A percentile compares a stretch with the other conserved stretches of the same genome.
Conservation (phyloP, 2,797 vertebrate species). For the Rhinophrynus dorsalis region DNA sequence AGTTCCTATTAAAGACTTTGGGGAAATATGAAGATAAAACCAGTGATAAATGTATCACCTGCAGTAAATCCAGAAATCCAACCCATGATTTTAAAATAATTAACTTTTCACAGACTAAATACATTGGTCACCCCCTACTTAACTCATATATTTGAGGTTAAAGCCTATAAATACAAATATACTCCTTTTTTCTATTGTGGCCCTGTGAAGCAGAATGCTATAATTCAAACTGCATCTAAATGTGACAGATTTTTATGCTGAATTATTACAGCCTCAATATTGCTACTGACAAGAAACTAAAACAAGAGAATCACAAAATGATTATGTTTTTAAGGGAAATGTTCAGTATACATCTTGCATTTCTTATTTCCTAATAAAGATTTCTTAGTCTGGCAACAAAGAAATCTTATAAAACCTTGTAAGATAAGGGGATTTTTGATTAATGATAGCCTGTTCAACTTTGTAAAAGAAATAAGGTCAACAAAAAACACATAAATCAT, state of each 20-base stretch:
- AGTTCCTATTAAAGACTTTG: no score
- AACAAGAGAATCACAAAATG: conserved; percentile 3
- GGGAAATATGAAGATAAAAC: no score
- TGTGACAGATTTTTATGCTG: background rate
- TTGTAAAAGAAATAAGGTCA: conserved; percentile 37
- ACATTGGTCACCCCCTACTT: no score
- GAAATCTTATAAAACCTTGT: conserved; percentile 19
- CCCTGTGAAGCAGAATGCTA: background rate
- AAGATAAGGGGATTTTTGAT: conserved; percentile 13
- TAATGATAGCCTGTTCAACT: conserved; percentile 26
- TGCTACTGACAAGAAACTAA: background rate
- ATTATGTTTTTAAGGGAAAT: background rate
- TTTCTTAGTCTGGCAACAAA: background rate
- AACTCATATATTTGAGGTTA: no score
- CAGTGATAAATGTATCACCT: no score
- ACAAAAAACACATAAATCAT: conserved; percentile 19
- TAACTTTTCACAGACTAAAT: no score
- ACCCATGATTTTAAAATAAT: no score
- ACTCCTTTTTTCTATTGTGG: no score
- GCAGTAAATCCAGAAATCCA: no score
- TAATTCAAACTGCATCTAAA: background rate
- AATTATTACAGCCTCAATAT: background rate
- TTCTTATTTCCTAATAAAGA: conserved; percentile 16
- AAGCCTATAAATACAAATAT: no score
- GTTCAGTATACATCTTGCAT: background rate